Evolutionary conservation across 2,888 invertebrate species (phyloP).

Genomic region (Leptinotarsa peninsularis): DNA sequence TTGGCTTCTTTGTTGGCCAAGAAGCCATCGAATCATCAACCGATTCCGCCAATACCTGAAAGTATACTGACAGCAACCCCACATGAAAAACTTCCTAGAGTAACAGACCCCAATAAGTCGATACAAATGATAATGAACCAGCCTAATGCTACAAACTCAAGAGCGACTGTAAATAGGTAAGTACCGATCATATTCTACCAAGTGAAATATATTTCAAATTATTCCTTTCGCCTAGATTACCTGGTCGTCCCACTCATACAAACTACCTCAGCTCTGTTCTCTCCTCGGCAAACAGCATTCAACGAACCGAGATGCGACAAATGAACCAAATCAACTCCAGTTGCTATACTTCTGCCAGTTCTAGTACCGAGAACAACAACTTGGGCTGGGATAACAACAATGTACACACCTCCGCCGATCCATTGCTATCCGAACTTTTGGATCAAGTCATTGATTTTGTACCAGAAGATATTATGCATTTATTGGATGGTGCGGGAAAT

Average conservation of each 20-base stretch:
- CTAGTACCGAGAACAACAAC: slow-evolving; percentile 57
- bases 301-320: slow-evolving; percentile 54
- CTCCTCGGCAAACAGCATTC: slow-evolving; percentile 62
- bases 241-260: slow-evolving; percentile 59
- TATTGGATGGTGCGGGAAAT: slow-evolving; percentile 61
- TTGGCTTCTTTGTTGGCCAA: slow-evolving; percentile 84
- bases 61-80: slow-evolving; percentile 77
- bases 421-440: slow-evolving; percentile 83
- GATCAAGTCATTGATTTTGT: slow-evolving; percentile 68
- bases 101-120: slow-evolving; percentile 56
- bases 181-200: not conserved
- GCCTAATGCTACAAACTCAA: slow-evolving; percentile 46
- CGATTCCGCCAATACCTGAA: slow-evolving; percentile 75
- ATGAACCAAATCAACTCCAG: slow-evolving; percentile 53
- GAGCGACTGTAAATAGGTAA: slow-evolving; percentile 34
- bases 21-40: slow-evolving; percentile 72
- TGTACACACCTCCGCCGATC: slow-evolving; percentile 68
- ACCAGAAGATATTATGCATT: slow-evolving; percentile 61
- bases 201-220: slow-evolving; percentile 1
- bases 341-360: slow-evolving; percentile 56
- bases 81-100: slow-evolving; percentile 74
- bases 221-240: slow-evolving; percentile 46
- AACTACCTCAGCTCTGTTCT: slow-evolving; percentile 64
- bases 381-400: slow-evolving; percentile 62
- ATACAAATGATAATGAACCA: slow-evolving; percentile 52